Conservation (phyloP, 2,797 vertebrate genomes). For the Cetoscarus ocellatus region DNA sequence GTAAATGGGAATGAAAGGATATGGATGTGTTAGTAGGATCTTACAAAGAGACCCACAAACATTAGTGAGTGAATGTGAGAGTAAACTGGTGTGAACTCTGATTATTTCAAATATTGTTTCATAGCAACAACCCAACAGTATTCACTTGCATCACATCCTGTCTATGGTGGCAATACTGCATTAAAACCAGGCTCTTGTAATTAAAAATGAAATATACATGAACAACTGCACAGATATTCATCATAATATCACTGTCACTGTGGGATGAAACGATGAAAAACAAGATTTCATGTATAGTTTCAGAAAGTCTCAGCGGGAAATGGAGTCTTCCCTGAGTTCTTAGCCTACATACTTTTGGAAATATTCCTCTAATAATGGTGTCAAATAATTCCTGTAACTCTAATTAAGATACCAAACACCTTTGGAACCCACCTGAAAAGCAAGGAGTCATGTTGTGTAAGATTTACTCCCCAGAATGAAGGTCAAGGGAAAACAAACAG, state of each 20-base stretch:
- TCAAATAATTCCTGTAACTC: slow-evolving; percentile 1
- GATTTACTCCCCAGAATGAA: slow-evolving; percentile 6
- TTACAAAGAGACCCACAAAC: too few relatives aligned
- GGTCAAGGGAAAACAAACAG: not conserved
- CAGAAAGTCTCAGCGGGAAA: not conserved
- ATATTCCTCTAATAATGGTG: not conserved
- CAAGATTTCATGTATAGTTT: slow-evolving; percentile 1
- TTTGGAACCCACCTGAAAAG: slow-evolving; percentile 18
- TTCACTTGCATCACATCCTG: too few relatives aligned
- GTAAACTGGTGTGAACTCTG: too few relatives aligned
- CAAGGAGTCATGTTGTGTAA: slow-evolving; percentile 10
- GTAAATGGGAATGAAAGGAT: too few relatives aligned
- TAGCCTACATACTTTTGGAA: not conserved
- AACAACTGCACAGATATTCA: not conserved
- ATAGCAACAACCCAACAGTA: too few relatives aligned
- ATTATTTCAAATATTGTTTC: too few relatives aligned
- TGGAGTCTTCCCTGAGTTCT: not conserved
- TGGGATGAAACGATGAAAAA: not conserved
- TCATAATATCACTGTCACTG: not conserved
- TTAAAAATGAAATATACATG: too few relatives aligned
- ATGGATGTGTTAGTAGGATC: too few relatives aligned
- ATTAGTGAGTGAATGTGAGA: too few relatives aligned
- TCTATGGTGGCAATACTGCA: too few relatives aligned
- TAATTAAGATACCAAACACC: slow-evolving; percentile 18
- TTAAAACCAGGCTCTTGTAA: too few relatives aligned